Percentiles rank a stretch among this genome's conserved stretches.
phyloP scores from a whole-genome alignment of 2,113 vertebrate species.

The Chloropsis cyanopogon region DNA sequence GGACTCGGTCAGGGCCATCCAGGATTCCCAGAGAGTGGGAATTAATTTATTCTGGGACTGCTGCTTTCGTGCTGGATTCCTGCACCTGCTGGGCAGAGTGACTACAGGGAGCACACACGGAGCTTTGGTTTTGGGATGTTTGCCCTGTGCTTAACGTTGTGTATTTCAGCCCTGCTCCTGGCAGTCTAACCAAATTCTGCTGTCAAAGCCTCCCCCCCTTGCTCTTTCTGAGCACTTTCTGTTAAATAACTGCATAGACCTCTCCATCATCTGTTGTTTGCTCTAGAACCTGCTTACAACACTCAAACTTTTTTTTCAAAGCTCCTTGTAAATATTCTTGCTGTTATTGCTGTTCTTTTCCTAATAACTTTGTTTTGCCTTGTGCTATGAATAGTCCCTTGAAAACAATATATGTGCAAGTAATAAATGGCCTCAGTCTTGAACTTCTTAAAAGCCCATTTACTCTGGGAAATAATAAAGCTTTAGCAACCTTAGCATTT shows the following conservation, averaged over 20 bases:
- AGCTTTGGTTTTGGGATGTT: neutral
- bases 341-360: neutral
- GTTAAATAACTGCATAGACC: neutral
- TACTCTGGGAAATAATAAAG: neutral
- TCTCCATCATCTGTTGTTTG: neutral
- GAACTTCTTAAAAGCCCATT: slow-evolving; percentile 2
- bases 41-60: neutral
- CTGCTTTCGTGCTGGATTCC: neutral
- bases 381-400: neutral
- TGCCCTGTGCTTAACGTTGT: neutral
- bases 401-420: neutral
- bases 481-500: neutral
- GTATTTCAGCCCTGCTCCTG: neutral
- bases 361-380: neutral
- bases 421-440: neutral
- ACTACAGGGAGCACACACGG: neutral
- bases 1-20: neutral
- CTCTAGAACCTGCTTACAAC: neutral
- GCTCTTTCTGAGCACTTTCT: neutral
- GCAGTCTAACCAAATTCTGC: neutral
- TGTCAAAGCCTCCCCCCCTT: neutral
- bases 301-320: neutral
- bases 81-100: neutral
- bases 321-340: neutral
- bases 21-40: neutral